Conservation (phyloP, 2,113 vertebrate species). For the Eleginops maclovinus region DNA sequence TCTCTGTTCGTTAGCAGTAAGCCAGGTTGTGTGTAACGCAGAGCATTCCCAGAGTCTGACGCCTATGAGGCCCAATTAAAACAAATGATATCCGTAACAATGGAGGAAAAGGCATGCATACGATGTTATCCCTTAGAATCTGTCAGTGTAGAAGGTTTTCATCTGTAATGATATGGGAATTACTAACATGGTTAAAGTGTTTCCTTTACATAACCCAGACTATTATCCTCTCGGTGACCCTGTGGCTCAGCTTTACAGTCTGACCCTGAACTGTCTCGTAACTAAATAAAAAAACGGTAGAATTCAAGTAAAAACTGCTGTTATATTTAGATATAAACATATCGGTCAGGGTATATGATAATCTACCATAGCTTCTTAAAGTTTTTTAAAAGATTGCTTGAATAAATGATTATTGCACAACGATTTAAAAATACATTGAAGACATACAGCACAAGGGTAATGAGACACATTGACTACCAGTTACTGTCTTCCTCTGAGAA, state of each 20-base stretch:
- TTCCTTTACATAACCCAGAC: constrained; percentile 6
- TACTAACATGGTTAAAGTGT: constrained; percentile 3
- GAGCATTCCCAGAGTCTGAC: background rate
- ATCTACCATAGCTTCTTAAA: background rate
- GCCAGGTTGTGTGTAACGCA: background rate
- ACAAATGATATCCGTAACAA: background rate
- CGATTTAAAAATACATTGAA: no score
- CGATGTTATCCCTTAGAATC: constrained; percentile 3
- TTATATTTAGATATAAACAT: constrained; percentile 1
- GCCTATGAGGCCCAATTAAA: constrained; percentile 32
- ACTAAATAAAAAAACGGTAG: background rate
- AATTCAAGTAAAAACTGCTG: background rate
- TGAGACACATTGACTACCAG: background rate
- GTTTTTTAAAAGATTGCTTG: background rate
- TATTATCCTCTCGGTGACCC: background rate
- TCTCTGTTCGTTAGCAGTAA: constrained; percentile 22
- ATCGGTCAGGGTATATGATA: background rate
- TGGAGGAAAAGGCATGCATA: background rate
- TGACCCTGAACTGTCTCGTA: background rate
- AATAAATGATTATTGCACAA: background rate
- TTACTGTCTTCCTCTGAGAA: background rate
- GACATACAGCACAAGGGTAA: background rate
- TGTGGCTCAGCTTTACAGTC: background rate
- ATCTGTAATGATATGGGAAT: constrained; percentile 9
- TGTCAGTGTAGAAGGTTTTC: constrained; percentile 15